A percentile compares a stretch with the other conserved stretches of the same genome.
Evolutionary conservation across 2,797 vertebrate genomes (phyloP).

Genomic region (Syngnathus rostellatus): DNA sequence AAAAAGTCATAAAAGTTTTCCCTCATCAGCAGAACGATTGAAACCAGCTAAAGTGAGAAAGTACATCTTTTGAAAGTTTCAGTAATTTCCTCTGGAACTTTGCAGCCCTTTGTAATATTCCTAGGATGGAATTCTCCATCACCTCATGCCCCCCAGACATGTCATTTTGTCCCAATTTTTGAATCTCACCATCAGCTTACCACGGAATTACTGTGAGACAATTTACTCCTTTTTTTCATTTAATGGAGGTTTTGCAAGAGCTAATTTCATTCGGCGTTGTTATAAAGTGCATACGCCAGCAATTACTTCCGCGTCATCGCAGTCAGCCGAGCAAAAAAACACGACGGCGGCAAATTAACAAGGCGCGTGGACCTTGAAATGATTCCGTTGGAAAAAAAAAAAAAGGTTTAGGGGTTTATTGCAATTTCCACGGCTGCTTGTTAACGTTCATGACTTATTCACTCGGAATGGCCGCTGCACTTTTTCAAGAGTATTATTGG

Average conservation of each 20-base stretch:
- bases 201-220: neutral
- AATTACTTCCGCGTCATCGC: conserved; percentile 1
- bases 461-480: neutral
- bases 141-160: neutral
- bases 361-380: conserved; percentile 5
- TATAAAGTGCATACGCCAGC: conserved; percentile 16
- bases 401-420: neutral
- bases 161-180: neutral
- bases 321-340: conserved; percentile 6
- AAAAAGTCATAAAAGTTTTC: neutral
- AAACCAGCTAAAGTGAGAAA: neutral
- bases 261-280: conserved; percentile 13
- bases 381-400: neutral
- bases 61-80: neutral
- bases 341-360: conserved; percentile 2
- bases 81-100: neutral
- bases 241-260: neutral
- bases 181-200: conserved; percentile 1
- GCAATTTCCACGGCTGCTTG: neutral
- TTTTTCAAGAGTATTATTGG: neutral
- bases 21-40: neutral
- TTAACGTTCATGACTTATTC: conserved; percentile 8
- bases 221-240: neutral
- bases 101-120: neutral
- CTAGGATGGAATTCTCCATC: neutral